Base-by-base conservation (phyloP, 2,113 vertebrate species). In the Alosa alosa region DNA sequence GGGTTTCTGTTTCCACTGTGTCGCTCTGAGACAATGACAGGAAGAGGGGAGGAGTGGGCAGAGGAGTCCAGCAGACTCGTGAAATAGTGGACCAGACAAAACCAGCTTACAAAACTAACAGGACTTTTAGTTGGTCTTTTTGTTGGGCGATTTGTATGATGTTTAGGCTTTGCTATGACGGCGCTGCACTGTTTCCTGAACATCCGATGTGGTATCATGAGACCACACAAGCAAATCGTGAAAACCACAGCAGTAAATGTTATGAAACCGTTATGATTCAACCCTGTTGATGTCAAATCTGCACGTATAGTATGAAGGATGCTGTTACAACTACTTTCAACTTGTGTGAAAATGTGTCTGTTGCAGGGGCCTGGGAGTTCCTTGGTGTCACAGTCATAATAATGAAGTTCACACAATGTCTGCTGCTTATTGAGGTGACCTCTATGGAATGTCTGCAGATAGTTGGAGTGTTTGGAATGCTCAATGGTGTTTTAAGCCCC, bases 1-100 rank as follows among this genome's bases (percentile, higher is more conserved):
- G 83, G 78, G 39, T 87, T 90, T 86, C 85, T 89, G 90, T 88
- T 89, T 88, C 87, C 36, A 82, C 2, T 39, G 25, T 78, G 36
- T 78, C 15, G 72, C 31, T 31, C 36, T 78, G 72, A 78, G 72
- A 78, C 25, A 36, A 78, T 39, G 72, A 39, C 72, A 36, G 25
- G 72, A 78, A 78, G 41, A 39, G 72, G 17, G 15, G 36, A 17
- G 36, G 72, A 39, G 72, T 39, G 1, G 72, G 31, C 36, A 78
- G 36, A 78, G 10, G 20, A 39, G 72, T 36, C 10, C 31, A 39
- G 64, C n/a, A 10, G n/a, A 78, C 15, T 11, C 13, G 13, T 78
- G 55, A 22, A 22, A 60, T 60, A 22, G 55, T 22, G 72, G 3
- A 17, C 39, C 72, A 78, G 72, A 78, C 72, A 39, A 31, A 31